Base-by-base conservation (phyloP, 2,888 invertebrate species). In the Eurytoma californica region DNA sequence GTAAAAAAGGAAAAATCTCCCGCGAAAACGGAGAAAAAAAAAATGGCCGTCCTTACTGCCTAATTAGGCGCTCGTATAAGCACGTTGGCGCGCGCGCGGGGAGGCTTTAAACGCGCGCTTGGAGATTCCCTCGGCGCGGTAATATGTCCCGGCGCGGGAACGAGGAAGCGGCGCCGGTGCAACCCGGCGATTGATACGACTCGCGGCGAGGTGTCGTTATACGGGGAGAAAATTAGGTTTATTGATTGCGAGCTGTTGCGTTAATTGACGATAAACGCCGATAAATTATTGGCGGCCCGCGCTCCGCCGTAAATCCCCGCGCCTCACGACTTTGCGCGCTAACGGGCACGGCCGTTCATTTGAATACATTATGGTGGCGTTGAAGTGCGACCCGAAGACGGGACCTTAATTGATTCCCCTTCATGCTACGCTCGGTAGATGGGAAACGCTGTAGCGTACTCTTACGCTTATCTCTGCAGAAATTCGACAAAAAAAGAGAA, bases 61-160 rank as follows among this genome's bases (percentile, higher is more conserved):
- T 72, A 77, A 77, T 77, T 77, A 77, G 66, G 57, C 49, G 77
- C 30, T 58, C 70, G 69, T 18, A 67, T 60, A 55, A 28, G 61
- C 16, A 24, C 24, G 24, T 24, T 24, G 24, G 24, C 24, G 55
- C 30, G 18, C 30, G 28, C 66, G 39, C 67, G 66, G 58, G 63
- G 49, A 60, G 51, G 16, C 57, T 24, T 7, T 20, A 3, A 4
- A 3, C 63, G 16, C 63, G 14, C 3, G 39, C 39, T n/a, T n/a
- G 39, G 39, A 39, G 39, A 39, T 39, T 39, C 39, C 39, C 39
- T 39, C 39, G 39, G 39, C 39, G 39, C 24, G 39, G 39, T 39
- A 39, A 39, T 39, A 9, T 39, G 9, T 9, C 39, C 9, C 9
- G 9, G 12, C 49, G 7, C 13, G 30, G 16, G 73, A 78, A 78